Percentiles rank a stretch among this genome's conserved stretches.
phyloP scores from a whole-genome alignment of 2,113 vertebrate species.

The Podilymbus podiceps region DNA sequence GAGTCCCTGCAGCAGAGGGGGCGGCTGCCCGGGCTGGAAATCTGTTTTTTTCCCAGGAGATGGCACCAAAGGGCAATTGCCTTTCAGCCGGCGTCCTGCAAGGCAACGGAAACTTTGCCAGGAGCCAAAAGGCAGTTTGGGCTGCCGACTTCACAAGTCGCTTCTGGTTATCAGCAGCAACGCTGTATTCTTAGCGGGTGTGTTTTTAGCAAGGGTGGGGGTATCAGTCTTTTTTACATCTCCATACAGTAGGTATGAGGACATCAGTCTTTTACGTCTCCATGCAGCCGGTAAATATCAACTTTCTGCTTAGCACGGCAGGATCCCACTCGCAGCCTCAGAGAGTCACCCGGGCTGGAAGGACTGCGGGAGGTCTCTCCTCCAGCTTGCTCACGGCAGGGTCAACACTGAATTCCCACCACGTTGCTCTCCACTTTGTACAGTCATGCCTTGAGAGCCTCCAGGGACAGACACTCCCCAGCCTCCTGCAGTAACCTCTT shows the following conservation, averaged over 20 bases:
- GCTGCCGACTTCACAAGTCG: neutral
- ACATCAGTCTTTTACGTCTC: neutral
- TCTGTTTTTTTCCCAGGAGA: constrained; percentile 44
- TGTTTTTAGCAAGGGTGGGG: neutral
- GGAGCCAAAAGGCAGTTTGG: neutral
- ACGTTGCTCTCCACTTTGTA: neutral
- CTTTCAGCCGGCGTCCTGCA: neutral
- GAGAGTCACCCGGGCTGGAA: neutral
- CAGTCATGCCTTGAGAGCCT: neutral
- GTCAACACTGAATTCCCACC: rapidly evolving
- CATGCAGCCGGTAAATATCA: neutral
- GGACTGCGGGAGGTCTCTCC: neutral
- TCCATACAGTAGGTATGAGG: neutral
- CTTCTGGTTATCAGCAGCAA: neutral
- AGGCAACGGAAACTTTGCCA: neutral
- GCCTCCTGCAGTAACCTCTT: neutral
- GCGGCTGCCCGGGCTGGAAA: neutral
- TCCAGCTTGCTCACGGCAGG: neutral
- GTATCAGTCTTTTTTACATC: neutral
- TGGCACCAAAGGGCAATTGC: constrained; percentile 49
- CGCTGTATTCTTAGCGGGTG: neutral
- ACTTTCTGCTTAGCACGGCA: neutral
- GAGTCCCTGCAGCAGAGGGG: neutral
- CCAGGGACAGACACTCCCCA: neutral
- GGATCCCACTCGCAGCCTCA: neutral